A percentile compares a stretch with the other conserved stretches of the same genome.
Conservation (phyloP, 2,888 invertebrate genomes). For the Ephialtes manifestator region DNA sequence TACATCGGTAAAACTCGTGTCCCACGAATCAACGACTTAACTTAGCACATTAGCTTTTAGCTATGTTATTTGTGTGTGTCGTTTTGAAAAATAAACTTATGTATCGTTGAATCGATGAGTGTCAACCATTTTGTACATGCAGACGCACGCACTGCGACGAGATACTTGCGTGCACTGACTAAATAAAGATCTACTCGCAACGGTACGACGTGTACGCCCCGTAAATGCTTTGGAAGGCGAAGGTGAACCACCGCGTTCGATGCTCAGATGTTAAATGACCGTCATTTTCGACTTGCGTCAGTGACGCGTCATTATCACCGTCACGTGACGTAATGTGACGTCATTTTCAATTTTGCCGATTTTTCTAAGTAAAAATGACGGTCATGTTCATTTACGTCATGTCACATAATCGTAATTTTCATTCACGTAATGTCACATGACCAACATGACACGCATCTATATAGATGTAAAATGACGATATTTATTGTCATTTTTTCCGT, state of each 20-base stretch:
- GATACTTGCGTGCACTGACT: conserved; percentile 54
- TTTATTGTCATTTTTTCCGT: too few relatives aligned
- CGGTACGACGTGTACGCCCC: conserved; percentile 58
- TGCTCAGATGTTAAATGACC: too few relatives aligned
- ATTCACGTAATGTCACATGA: too few relatives aligned
- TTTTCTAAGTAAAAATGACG: too few relatives aligned
- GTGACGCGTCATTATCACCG: too few relatives aligned
- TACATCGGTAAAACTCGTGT: conserved; percentile 1
- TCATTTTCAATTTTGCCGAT: too few relatives aligned
- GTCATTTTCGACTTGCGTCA: too few relatives aligned
- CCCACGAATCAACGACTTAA: background rate
- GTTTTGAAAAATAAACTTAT: conserved; percentile 51
- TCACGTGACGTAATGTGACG: too few relatives aligned
- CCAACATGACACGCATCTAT: too few relatives aligned
- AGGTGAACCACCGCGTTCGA: conserved; percentile 1
- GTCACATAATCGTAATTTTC: too few relatives aligned
- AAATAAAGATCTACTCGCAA: conserved; percentile 64
- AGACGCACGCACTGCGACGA: conserved; percentile 55
- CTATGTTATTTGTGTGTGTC: conserved; percentile 20
- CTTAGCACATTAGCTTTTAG: conserved; percentile 17
- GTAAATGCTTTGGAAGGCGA: conserved; percentile 12
- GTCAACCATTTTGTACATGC: conserved; percentile 80
- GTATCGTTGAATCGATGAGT: conserved; percentile 75
- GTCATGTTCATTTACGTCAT: too few relatives aligned
- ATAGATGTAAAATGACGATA: too few relatives aligned